Evolutionary conservation across 1,140 invertebrate genomes (phyloP).

Genomic region (Drosophila malerkotliana): DNA sequence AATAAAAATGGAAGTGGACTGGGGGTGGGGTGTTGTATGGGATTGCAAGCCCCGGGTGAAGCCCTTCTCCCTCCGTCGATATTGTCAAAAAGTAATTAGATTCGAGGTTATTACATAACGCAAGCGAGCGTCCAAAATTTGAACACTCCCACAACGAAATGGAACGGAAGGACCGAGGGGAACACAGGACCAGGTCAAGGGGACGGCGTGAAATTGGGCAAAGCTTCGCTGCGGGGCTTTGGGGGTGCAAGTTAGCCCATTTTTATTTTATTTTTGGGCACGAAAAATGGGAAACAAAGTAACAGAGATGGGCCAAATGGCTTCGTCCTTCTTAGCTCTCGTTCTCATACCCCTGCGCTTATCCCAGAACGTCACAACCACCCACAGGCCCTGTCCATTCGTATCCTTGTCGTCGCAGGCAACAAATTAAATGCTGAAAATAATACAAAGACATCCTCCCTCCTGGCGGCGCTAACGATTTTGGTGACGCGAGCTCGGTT

Average conservation of each 20-base stretch:
- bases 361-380: not conserved
- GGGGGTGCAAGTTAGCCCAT: slow-evolving; percentile 21
- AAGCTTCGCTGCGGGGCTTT: not conserved
- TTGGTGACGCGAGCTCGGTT: slow-evolving; percentile 67
- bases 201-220: not conserved
- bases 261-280: slow-evolving; percentile 68
- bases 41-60: slow-evolving; percentile 2
- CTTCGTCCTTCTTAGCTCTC: slow-evolving; percentile 41
- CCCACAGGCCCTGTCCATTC: slow-evolving; percentile 3
- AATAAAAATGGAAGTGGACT: slow-evolving; percentile 28
- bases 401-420: slow-evolving; percentile 66
- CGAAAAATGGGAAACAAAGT: slow-evolving; percentile 74
- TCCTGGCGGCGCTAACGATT: slow-evolving; percentile 68
- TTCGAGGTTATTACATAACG: slow-evolving; percentile 77
- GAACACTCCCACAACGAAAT: slow-evolving; percentile 25
- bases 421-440: slow-evolving; percentile 83
- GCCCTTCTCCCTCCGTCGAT: slow-evolving; percentile 35
- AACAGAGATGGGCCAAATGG: slow-evolving; percentile 32
- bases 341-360: slow-evolving; percentile 6
- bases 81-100: slow-evolving; percentile 80
- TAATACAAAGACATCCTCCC: slow-evolving; percentile 79
- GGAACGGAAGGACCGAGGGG: not conserved
- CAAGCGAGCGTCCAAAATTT: slow-evolving; percentile 66
- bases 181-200: not conserved
- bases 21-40: slow-evolving; percentile 5